Percentiles rank a stretch among this genome's conserved stretches.
These are phyloP conservation scores for Theropithecus gelada DNA, from an alignment of 2,113 vertebrate species.

Conservation along the genomic window DNA sequence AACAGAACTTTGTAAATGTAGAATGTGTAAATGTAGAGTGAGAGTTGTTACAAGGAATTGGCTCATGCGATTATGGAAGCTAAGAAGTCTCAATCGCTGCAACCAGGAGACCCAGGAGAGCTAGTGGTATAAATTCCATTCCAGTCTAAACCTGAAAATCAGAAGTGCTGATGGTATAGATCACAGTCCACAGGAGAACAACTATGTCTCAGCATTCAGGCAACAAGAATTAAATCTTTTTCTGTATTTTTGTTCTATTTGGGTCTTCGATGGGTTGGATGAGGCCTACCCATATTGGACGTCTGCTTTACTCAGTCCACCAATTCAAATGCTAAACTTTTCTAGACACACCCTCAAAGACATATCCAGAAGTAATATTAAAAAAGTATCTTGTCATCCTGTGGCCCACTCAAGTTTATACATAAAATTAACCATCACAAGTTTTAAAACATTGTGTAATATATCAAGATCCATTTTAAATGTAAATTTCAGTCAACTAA, in stretches of 20 bases:
- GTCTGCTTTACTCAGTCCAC: neutral
- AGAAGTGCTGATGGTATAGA: neutral
- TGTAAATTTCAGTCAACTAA: neutral
- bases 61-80: neutral
- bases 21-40: neutral
- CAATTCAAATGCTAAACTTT: neutral
- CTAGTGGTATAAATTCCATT: neutral
- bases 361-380: neutral
- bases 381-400: neutral
- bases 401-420: neutral
- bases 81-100: neutral
- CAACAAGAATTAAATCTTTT: neutral
- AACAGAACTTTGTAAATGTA: neutral
- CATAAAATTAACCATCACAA: neutral
- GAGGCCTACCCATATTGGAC: accelerated
- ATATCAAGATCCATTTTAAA: neutral
- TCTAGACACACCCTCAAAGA: neutral
- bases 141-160: neutral
- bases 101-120: neutral
- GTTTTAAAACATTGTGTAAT: neutral
- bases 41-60: neutral
- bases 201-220: too few species aligned
- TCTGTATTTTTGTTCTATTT: neutral
- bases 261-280: neutral
- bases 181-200: neutral